phyloP scores from a whole-genome alignment of 2,888 invertebrate genomes.

The Cheilosia vernalis region DNA sequence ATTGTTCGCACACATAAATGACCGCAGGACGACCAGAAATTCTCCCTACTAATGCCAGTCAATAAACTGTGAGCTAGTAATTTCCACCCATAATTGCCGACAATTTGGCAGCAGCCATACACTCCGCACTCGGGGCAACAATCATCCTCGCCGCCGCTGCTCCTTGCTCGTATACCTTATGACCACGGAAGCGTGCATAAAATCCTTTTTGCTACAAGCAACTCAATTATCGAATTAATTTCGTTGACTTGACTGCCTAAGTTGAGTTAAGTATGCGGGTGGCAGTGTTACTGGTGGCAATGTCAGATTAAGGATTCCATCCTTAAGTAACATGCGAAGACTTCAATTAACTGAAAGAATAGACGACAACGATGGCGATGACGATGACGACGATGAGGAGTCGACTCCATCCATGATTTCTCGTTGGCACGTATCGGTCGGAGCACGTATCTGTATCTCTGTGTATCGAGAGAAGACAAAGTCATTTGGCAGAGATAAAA shows the following conservation, averaged over 20 bases:
- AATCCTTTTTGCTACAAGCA: slow-evolving; percentile 70
- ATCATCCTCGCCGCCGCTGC: slow-evolving; percentile 21
- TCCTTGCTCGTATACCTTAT: neutral
- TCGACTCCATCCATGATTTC: slow-evolving; percentile 45
- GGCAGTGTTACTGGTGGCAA: slow-evolving; percentile 43
- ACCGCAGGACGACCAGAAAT: slow-evolving; percentile 17
- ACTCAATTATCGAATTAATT: slow-evolving; percentile 75
- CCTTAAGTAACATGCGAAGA: slow-evolving; percentile 72
- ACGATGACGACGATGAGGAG: slow-evolving; percentile 10
- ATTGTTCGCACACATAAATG: slow-evolving; percentile 14
- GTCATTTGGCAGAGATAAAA: slow-evolving; percentile 73
- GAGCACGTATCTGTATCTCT: slow-evolving; percentile 65
- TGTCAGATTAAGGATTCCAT: slow-evolving; percentile 70
- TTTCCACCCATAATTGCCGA: slow-evolving; percentile 60
- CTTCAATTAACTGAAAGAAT: slow-evolving; percentile 73
- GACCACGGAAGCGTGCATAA: slow-evolving; percentile 58
- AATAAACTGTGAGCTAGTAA: slow-evolving; percentile 52
- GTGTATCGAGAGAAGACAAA: slow-evolving; percentile 65
- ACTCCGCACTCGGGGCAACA: slow-evolving; percentile 5
- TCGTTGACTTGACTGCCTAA: slow-evolving; percentile 74
- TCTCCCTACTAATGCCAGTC: slow-evolving; percentile 42
- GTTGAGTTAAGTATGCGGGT: slow-evolving; percentile 69
- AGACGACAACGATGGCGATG: slow-evolving; percentile 37
- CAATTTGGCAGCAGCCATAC: slow-evolving; percentile 52
- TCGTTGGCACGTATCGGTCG: slow-evolving; percentile 64